Base-by-base conservation (phyloP, 92 coral and sea anemone species). In the Parazoanthus atlanticus region DNA sequence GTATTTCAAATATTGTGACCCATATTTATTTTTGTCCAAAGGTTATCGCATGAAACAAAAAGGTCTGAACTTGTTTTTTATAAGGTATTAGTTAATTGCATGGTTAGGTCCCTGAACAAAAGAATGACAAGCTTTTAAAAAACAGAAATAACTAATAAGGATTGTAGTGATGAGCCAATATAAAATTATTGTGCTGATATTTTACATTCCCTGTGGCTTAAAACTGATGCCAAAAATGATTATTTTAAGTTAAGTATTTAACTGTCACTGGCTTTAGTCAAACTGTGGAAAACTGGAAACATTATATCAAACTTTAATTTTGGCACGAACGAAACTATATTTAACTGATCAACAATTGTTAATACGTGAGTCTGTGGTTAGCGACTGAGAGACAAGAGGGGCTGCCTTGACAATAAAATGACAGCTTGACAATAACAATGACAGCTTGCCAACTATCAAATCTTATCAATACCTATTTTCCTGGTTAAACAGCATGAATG, bases 351-450 rank as follows among this genome's bases (percentile, higher is more conserved):
- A 25, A 19, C 28, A 25, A 61, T 23, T 15, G 5, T 19, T 28
- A 4, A 15, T 19, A 61, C 69, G 69, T 61, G 69, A 19, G 26
- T 25, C 69, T 6, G 69, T 61, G 69, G 69, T 61, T 52, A 52
- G 58, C 21, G 17, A 52, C 1, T 52, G 58, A 1, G 58, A 2
- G 58, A 80, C 11, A 46, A 46, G 12, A 46, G 12, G 1, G 49
- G 12, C 49, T 46, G 49, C 49, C 49, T 46, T 46, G 49, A 46
- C 49, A 11, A 80, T 54, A 80, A 80, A 46, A 46, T 46, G 49
- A 46, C 49, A 46, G 65, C 65, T 56, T 16, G 65, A 15, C 25
- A 80, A 80, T 54, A 80, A 80, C 71, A 80, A 56, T 80, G 72
- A 31, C 76, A 84, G 58, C 34, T 41, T 40, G 74, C 31, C 86